Evolutionary conservation across 2,797 vertebrate genomes (phyloP).

Genomic region (Denticeps clupeoides): DNA sequence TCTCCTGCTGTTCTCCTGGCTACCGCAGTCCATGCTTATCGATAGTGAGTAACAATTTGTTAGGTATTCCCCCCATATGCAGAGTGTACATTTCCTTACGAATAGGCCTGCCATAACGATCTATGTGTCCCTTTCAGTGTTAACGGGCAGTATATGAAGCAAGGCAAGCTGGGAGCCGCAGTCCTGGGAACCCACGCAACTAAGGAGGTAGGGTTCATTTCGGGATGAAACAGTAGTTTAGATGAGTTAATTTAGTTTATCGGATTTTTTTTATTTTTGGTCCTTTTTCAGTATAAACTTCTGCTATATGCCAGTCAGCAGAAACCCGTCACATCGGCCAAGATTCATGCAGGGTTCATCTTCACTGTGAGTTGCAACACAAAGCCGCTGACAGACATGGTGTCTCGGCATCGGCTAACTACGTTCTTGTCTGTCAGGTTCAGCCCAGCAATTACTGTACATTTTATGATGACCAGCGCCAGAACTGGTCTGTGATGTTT

Average conservation of each 20-base stretch:
- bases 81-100: no score
- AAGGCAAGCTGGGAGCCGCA: conserved; percentile 89
- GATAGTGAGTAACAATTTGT: conserved; percentile 84
- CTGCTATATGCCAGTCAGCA: conserved; percentile 88
- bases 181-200: conserved; percentile 73
- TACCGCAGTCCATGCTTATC: conserved; percentile 76
- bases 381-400: no score
- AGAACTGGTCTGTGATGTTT: conserved; percentile 97
- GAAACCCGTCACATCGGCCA: conserved; percentile 75
- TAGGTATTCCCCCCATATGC: no score
- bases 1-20: conserved; percentile 66
- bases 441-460: conserved; percentile 85
- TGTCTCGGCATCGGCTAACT: no score
- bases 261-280: not conserved
- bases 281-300: conserved; percentile 74
- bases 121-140: no score
- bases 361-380: conserved; percentile 74
- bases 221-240: not conserved
- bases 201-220: conserved; percentile 70
- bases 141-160: conserved; percentile 84
- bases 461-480: conserved; percentile 92
- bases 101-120: no score
- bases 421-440: conserved; percentile 53
- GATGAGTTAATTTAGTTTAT: not conserved
- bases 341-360: conserved; percentile 70